Evolutionary conservation across 2,888 invertebrate species (phyloP).

Genomic region (Panorpa germanica): DNA sequence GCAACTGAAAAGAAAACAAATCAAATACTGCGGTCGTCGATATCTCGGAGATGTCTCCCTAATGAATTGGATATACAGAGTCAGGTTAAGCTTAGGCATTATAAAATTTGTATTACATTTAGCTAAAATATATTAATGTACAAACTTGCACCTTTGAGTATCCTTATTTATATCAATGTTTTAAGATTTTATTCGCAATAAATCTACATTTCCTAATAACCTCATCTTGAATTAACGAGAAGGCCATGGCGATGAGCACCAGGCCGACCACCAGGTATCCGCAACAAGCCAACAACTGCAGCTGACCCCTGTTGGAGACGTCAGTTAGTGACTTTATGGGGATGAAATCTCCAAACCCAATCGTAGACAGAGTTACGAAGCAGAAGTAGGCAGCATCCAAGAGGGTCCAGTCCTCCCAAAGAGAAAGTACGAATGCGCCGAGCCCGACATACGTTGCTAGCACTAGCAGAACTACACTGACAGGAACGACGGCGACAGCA

Average conservation of each 20-base stretch:
- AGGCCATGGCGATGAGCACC: conserved; percentile 68
- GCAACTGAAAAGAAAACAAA: too few relatives aligned
- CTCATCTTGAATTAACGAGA: conserved; percentile 67
- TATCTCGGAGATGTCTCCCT: too few relatives aligned
- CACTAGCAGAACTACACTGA: conserved; percentile 41
- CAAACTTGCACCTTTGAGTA: too few relatives aligned
- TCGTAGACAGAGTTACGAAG: conserved; percentile 67
- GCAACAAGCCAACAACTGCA: conserved; percentile 63
- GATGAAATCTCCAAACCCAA: conserved; percentile 61
- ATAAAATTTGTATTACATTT: too few relatives aligned
- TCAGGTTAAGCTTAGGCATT: too few relatives aligned
- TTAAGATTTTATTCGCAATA: too few relatives aligned
- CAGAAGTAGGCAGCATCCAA: conserved; percentile 71
- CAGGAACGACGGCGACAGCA: conserved; percentile 36
- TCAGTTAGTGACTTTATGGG: conserved; percentile 32
- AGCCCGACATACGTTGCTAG: conserved; percentile 53
- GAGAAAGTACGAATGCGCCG: conserved; percentile 58
- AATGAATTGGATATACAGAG: too few relatives aligned
- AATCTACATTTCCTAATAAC: conserved; percentile 53
- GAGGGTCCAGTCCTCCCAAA: conserved; percentile 67
- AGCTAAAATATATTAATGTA: too few relatives aligned
- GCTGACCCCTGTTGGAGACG: conserved; percentile 19
- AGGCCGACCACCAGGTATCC: conserved; percentile 61
- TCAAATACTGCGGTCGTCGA: too few relatives aligned
- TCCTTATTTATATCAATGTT: too few relatives aligned